These are phyloP conservation scores for Xenentodon cancila DNA, from an alignment of 2,797 vertebrate genomes.

Conservation along the genomic window DNA sequence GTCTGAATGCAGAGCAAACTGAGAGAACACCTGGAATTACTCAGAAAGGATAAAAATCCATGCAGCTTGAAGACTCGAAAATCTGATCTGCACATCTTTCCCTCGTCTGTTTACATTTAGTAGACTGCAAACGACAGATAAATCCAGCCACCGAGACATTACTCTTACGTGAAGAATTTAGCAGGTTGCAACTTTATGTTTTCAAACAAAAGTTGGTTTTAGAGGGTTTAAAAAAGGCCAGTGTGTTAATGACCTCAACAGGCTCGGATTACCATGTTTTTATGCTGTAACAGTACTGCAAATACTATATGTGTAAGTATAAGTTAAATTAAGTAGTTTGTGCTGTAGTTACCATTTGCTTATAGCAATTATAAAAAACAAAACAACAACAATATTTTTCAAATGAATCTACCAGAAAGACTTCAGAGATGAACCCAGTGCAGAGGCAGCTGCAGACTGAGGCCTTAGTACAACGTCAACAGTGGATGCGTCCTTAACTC, in stretches of 20 bases:
- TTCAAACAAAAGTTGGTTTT: not conserved
- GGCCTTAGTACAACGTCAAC: not conserved
- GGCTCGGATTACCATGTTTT: not conserved
- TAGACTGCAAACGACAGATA: too few relatives aligned
- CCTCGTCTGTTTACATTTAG: too few relatives aligned
- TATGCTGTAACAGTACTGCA: not conserved
- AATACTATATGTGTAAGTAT: not conserved
- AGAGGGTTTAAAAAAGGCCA: not conserved
- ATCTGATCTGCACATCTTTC: too few relatives aligned
- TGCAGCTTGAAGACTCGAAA: not conserved
- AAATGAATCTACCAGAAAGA: not conserved
- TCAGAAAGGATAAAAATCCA: not conserved
- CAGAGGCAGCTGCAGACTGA: not conserved
- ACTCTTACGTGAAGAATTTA: too few relatives aligned
- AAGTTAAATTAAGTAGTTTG: not conserved
- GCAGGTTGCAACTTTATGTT: not conserved
- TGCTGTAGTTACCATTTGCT: not conserved
- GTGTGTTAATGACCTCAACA: constrained; percentile 4
- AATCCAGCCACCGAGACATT: too few relatives aligned
- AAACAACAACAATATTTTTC: not conserved
- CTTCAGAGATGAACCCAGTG: not conserved
- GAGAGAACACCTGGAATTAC: not conserved
- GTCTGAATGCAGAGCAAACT: not conserved
- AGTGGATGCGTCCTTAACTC: constrained; percentile 9
- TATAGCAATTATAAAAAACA: not conserved